Conservation (phyloP, 2,888 invertebrate species). For the Hirudinaria manillensis region DNA sequence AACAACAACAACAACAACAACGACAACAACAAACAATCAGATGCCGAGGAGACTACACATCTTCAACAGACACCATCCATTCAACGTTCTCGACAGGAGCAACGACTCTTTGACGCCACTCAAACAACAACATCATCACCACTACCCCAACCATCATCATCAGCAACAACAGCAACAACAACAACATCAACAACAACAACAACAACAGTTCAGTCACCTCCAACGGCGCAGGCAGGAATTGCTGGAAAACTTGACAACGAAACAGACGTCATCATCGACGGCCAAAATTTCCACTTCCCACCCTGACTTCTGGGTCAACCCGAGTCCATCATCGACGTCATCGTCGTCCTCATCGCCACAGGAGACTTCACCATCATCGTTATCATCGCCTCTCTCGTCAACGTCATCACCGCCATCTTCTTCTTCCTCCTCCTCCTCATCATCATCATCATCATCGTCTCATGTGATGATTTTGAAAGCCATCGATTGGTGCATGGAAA, state of each 20-base stretch:
- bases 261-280: not conserved
- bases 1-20: constrained; percentile 5
- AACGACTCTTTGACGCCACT: not conserved
- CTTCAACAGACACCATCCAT: not conserved
- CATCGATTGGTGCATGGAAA: constrained; percentile 48
- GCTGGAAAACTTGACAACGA: not conserved
- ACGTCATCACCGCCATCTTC: constrained; percentile 38
- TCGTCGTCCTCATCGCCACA: not conserved
- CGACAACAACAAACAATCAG: not conserved
- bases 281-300: not conserved
- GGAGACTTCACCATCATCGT: not conserved
- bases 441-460: constrained; percentile 45
- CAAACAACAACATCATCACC: not conserved
- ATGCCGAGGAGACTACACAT: not conserved
- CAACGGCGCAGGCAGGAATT: too few relatives aligned
- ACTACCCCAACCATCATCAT: too few relatives aligned
- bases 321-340: not conserved
- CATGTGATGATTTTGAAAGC: constrained; percentile 47
- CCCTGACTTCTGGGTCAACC: not conserved
- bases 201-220: not conserved
- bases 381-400: not conserved
- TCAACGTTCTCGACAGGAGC: not conserved
- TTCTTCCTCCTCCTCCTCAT: constrained; percentile 41
- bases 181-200: constrained; percentile 12
- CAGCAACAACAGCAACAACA: constrained; percentile 5